Evolutionary conservation across 2,113 vertebrate genomes (phyloP), one percentile per base, ranked within the genome.

Genomic region (Emydura subglobosa): DNA sequence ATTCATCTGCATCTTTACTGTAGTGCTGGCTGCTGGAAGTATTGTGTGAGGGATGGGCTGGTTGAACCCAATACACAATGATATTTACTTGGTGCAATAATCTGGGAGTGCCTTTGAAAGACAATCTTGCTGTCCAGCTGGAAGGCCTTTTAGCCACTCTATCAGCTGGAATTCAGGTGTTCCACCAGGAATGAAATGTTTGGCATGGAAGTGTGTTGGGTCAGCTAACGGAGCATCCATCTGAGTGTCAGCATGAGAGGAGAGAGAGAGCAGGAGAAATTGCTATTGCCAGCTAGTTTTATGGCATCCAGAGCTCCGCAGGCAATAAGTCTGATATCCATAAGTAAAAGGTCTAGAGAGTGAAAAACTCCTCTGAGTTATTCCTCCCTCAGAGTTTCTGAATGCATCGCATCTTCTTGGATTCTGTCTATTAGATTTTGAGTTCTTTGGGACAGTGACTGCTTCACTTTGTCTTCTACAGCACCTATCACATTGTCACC

Each of bases 81-180:
- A 29, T 85, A 0, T 61, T 25, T 86, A 42, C 17, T 25, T 54
- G 17, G 61, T 87, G n/a, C 17, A 31, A 17, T 80, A 1, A n/a
- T 61, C 10, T 34, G 29, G 6, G 24, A 76, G 12, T 19, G 22
- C 25, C 0, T 44, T 86, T 81, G 57, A 5, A 1, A 1, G 1
- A n/a, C 27, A 54, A 25, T 34, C 53, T 59, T 34, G 6, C 6
- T 7, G 10, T 44, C 29, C 10, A 74, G 16, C 7, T 74, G n/a
- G n/a, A 74, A 74, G 34, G 7, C 34, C 7, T 42, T 57, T 83
- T 44, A 50, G 22, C 11, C 39, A 2, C 3, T 83, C 34, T 49
- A 27, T 34, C 29, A 22, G 16, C 27, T 83, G 82, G n/a, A 65
- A 49, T 61, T 16, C 10, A 6, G 57, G 17, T 65, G 17, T 44